Evolutionary conservation across 2,797 vertebrate genomes (phyloP).

Genomic region (Cyprinodon diabolis): DNA sequence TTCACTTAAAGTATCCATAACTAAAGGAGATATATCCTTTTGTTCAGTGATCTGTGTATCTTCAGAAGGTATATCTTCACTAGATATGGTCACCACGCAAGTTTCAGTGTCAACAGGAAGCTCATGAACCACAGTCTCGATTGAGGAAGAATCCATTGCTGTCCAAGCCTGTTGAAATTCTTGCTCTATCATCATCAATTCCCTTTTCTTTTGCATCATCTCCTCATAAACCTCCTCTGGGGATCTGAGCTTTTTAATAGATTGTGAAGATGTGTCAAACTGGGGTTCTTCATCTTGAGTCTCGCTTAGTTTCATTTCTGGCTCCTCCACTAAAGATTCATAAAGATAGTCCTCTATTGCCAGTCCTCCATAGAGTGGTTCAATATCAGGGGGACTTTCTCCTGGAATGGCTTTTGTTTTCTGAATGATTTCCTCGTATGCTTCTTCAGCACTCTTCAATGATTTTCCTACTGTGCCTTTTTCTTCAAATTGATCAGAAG

Average conservation of each 20-base stretch:
- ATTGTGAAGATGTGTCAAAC: slow-evolving; percentile 76
- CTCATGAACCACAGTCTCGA: slow-evolving; percentile 77
- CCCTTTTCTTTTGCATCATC: slow-evolving; percentile 86
- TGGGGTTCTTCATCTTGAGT: slow-evolving; percentile 73
- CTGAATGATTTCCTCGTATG: slow-evolving; percentile 93
- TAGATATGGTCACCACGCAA: slow-evolving; percentile 88
- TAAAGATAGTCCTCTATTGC: slow-evolving; percentile 98
- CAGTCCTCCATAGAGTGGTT: slow-evolving; percentile 96
- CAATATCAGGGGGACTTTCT: slow-evolving; percentile 92
- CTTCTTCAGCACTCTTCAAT: slow-evolving; percentile 92
- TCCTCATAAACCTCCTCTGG: slow-evolving; percentile 90
- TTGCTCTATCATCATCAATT: slow-evolving; percentile 84
- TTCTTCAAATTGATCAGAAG: slow-evolving; percentile 77
- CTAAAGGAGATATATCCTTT: slow-evolving; percentile 77
- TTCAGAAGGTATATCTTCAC: slow-evolving; percentile 83
- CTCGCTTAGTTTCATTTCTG: slow-evolving; percentile 76
- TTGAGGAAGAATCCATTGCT: slow-evolving; percentile 76
- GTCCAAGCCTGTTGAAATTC: slow-evolving; percentile 71
- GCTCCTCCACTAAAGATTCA: slow-evolving; percentile 92
- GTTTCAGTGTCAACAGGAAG: slow-evolving; percentile 81
- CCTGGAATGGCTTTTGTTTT: slow-evolving; percentile 86
- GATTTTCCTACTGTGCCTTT: slow-evolving; percentile 69
- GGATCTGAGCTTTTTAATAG: slow-evolving; percentile 84
- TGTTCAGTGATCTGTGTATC: slow-evolving; percentile 69
- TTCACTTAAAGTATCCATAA: slow-evolving; percentile 82